These are phyloP conservation scores for Drosophila setosimentum DNA, from an alignment of 2,888 invertebrate species.

Conservation along the genomic window DNA sequence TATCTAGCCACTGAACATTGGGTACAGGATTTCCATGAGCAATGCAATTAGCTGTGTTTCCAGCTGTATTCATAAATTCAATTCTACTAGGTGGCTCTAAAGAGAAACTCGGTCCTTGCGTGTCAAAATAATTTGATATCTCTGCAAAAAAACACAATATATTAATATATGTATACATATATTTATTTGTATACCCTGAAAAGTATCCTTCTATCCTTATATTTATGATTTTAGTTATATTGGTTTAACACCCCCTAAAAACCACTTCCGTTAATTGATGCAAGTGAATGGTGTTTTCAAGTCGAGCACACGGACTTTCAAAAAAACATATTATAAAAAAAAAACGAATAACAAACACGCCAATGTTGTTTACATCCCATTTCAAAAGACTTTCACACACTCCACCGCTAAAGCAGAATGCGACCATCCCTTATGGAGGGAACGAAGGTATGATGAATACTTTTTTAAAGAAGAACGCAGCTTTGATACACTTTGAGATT, in stretches of 20 bases:
- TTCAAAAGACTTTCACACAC: constrained; percentile 32
- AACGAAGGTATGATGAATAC: constrained; percentile 10
- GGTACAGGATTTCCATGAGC: constrained; percentile 87
- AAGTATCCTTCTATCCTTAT: too few species aligned
- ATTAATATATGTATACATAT: neutral
- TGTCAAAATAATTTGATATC: constrained; percentile 86
- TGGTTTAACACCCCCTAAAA: neutral
- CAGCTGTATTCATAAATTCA: constrained; percentile 87
- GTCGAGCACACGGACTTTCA: constrained; percentile 18
- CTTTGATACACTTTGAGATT: constrained; percentile 26
- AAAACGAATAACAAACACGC: constrained; percentile 29
- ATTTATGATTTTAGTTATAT: neutral
- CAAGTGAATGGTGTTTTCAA: constrained; percentile 1
- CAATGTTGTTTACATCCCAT: constrained; percentile 48
- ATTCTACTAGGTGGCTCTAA: constrained; percentile 86
- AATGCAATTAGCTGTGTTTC: constrained; percentile 86
- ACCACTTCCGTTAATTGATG: constrained; percentile 1
- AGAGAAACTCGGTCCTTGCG: constrained; percentile 87
- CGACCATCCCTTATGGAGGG: constrained; percentile 16
- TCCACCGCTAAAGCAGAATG: neutral
- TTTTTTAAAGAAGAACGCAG: neutral
- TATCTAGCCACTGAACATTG: constrained; percentile 86
- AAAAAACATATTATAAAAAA: neutral
- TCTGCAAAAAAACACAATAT: constrained; percentile 44
- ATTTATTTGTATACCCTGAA: neutral